Percentiles rank a stretch among this genome's conserved stretches.
Evolutionary conservation across 2,113 vertebrate species (phyloP).

Genomic region (Sylvia atricapilla): DNA sequence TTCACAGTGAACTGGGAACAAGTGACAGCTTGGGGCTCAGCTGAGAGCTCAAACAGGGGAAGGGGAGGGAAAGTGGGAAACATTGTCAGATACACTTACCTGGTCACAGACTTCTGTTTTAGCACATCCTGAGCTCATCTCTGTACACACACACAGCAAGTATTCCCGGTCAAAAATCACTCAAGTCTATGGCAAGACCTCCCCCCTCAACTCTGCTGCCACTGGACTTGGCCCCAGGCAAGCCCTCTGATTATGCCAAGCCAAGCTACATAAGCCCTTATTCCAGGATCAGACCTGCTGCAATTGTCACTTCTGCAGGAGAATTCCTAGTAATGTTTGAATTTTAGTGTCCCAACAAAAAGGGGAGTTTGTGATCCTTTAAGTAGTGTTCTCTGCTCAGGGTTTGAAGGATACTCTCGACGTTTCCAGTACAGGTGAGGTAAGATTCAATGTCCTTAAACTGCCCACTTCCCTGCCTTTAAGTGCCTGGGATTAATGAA

Average conservation of each 20-base stretch:
- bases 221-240: neutral
- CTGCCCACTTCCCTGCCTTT: neutral
- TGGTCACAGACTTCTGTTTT: neutral
- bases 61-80: neutral
- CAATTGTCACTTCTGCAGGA: neutral
- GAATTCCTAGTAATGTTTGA: neutral
- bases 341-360: neutral
- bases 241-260: neutral
- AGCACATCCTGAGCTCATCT: neutral
- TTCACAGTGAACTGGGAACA: neutral
- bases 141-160: rapidly evolving
- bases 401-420: neutral
- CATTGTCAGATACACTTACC: neutral
- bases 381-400: neutral
- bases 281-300: neutral
- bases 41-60: neutral
- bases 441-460: neutral
- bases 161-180: neutral
- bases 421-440: neutral
- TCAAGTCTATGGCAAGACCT: neutral
- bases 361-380: neutral
- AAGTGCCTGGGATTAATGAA: neutral
- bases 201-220: neutral
- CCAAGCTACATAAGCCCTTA: neutral
- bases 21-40: neutral